Percentiles rank a stretch among this genome's conserved stretches.
Conservation (phyloP, 53 echinoderm and acorn worm species). For the Echinometra lucunter region DNA sequence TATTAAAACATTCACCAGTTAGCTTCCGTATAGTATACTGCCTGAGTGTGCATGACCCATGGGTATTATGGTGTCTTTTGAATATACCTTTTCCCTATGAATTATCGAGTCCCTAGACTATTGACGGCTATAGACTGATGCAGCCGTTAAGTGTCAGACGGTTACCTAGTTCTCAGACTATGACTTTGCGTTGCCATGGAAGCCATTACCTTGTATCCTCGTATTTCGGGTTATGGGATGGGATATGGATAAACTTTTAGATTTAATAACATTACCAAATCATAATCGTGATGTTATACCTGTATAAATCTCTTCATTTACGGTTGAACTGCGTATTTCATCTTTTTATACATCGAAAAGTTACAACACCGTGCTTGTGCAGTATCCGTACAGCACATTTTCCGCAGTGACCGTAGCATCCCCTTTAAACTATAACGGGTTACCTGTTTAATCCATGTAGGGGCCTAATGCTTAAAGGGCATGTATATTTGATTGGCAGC, state of each 20-base stretch:
- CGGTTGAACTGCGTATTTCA: neutral
- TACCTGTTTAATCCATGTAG: neutral
- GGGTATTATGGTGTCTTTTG: conserved; percentile 3
- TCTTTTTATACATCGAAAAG: neutral
- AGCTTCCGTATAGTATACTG: conserved; percentile 1
- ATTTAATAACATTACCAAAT: neutral
- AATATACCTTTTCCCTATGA: neutral
- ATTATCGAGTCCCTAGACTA: neutral
- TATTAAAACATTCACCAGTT: conserved; percentile 10
- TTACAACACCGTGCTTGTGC: neutral
- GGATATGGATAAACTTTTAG: neutral
- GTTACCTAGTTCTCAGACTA: neutral
- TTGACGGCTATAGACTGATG: neutral
- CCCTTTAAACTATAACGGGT: neutral
- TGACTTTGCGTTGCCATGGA: neutral
- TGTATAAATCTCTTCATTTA: neutral
- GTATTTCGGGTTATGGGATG: neutral
- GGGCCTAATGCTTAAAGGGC: neutral
- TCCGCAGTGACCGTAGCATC: neutral
- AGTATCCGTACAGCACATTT: neutral
- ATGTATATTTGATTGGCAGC: neutral
- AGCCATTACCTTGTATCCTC: neutral
- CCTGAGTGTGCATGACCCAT: neutral
- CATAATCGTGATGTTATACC: neutral
- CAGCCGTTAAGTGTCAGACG: neutral